Conservation (phyloP, 2,113 vertebrate species). For the Halcyon malimbica region DNA sequence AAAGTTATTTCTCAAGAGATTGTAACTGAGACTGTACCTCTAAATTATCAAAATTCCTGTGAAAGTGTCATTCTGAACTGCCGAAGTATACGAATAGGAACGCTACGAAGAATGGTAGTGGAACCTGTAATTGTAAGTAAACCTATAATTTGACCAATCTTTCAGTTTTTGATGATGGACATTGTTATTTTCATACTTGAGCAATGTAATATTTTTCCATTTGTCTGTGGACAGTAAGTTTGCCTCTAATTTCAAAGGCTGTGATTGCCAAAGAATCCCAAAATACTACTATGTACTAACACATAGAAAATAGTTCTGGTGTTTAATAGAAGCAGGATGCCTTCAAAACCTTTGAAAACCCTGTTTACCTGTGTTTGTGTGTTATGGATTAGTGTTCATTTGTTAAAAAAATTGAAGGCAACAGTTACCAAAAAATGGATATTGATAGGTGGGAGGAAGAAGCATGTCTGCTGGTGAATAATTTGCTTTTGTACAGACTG, state of each 20-base stretch:
- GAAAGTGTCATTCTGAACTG: conserved; percentile 91
- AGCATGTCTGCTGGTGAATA: not conserved
- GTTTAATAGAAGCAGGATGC: not conserved
- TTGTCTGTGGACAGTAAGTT: not conserved
- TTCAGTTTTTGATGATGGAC: not conserved
- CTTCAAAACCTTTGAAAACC: not conserved
- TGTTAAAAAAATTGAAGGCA: not conserved
- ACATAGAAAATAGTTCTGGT: not conserved
- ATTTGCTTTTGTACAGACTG: not conserved
- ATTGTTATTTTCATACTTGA: not conserved
- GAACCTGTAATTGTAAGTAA: conserved; percentile 92
- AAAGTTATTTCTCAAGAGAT: conserved; percentile 77
- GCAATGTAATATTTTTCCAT: not conserved
- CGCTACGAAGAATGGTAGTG: conserved; percentile 84
- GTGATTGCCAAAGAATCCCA: not conserved
- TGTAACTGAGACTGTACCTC: conserved; percentile 35
- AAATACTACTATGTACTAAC: accelerated
- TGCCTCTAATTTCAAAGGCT: not conserved
- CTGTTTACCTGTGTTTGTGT: not conserved
- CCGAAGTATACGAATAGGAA: conserved; percentile 92
- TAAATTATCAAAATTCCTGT: conserved; percentile 63
- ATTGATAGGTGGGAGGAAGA: not conserved
- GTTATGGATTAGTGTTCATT: not conserved
- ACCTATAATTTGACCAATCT: not conserved
- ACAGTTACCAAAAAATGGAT: not conserved